Conservation (phyloP, 2,888 invertebrate genomes). For the Andrena haemorrhoa region DNA sequence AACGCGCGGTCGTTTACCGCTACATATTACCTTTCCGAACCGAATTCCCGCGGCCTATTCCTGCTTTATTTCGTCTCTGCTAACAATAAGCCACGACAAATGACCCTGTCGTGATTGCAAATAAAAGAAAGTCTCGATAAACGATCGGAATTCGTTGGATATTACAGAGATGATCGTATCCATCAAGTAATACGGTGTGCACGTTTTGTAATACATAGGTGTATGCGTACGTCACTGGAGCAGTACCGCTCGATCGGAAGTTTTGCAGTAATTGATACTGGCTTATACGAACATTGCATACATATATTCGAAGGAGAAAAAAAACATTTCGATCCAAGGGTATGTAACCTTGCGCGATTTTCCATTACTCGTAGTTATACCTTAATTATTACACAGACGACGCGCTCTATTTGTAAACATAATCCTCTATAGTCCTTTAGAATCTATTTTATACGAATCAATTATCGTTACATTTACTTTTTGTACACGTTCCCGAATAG, state of each 20-base stretch:
- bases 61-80: too few relatives aligned
- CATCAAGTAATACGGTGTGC: conserved; percentile 4
- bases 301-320: background rate
- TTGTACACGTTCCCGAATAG: conserved; percentile 34
- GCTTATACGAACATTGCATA: conserved; percentile 8
- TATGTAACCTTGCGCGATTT: conserved; percentile 14
- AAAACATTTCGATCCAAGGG: conserved; percentile 18
- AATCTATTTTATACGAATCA: conserved; percentile 31
- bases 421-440: conserved; percentile 20
- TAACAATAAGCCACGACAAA: background rate
- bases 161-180: background rate
- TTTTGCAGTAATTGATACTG: conserved; percentile 2
- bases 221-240: background rate
- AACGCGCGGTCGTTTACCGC: too few relatives aligned
- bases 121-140: background rate
- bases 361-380: conserved; percentile 4
- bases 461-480: conserved; percentile 37
- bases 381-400: conserved; percentile 19
- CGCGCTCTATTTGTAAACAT: conserved; percentile 29
- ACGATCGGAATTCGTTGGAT: conserved; percentile 7
- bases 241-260: background rate
- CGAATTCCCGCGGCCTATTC: too few relatives aligned
- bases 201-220: background rate
- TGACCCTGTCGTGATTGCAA: background rate
- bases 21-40: too few relatives aligned